Percentiles rank a stretch among this genome's conserved stretches.
These are phyloP conservation scores for Cynopterus sphinx DNA, from an alignment of 2,797 vertebrate species.

Conservation along the genomic window DNA sequence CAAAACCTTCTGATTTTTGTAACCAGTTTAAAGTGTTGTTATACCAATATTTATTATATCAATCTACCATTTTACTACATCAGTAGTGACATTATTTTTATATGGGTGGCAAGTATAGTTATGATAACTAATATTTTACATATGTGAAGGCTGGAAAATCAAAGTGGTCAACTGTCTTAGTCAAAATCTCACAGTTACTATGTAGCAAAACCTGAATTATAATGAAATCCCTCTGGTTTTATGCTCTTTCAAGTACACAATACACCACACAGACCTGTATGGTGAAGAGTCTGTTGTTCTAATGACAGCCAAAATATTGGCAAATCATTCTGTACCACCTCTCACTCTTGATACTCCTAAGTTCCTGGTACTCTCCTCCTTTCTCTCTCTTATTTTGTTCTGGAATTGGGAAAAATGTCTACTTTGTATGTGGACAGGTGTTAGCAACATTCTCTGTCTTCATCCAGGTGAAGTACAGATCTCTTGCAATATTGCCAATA, in stretches of 20 bases:
- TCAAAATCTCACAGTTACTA: slow-evolving; percentile 26
- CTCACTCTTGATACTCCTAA: background rate
- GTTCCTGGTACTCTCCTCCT: background rate
- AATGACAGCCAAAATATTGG: background rate
- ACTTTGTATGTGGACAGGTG: background rate
- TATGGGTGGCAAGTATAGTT: background rate
- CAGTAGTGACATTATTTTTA: background rate
- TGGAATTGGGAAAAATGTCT: background rate
- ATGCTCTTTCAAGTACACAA: background rate
- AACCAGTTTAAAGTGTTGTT: background rate
- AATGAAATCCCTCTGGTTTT: background rate
- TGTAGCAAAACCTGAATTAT: slow-evolving; percentile 34
- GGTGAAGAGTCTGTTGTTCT: background rate
- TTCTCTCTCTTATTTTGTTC: background rate
- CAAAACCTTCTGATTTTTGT: background rate
- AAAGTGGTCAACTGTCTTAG: background rate
- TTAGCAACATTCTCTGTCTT: background rate
- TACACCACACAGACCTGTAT: background rate
- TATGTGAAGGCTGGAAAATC: background rate
- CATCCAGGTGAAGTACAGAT: background rate
- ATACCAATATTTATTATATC: background rate
- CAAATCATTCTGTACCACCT: background rate
- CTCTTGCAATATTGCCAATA: background rate
- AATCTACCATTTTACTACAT: background rate
- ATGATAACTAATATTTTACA: slow-evolving; percentile 1